A percentile compares a stretch with the other conserved stretches of the same genome.
phyloP scores from a whole-genome alignment of 2,113 vertebrate genomes.

The Sturnus vulgaris region DNA sequence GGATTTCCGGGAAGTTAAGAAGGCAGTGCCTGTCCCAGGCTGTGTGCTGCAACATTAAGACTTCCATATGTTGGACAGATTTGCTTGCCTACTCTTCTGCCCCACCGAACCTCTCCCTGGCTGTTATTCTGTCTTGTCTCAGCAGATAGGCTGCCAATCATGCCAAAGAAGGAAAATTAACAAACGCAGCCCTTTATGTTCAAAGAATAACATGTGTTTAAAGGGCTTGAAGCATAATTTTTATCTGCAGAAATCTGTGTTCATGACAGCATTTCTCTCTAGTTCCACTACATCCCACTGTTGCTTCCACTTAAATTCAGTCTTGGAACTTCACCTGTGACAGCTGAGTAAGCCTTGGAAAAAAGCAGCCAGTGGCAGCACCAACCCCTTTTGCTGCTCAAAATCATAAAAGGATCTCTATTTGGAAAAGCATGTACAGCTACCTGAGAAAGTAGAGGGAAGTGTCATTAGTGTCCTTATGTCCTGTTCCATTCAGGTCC shows the following conservation, averaged over 20 bases:
- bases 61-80: background rate
- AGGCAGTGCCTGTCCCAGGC: background rate
- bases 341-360: background rate
- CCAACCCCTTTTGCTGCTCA: background rate
- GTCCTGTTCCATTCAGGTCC: background rate
- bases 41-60: background rate
- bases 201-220: background rate
- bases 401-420: background rate
- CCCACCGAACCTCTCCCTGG: background rate
- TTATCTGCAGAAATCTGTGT: background rate
- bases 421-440: background rate
- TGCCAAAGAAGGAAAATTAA: background rate
- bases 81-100: constrained; percentile 35
- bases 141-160: background rate
- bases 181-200: background rate
- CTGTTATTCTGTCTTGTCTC: background rate
- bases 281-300: background rate
- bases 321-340: background rate
- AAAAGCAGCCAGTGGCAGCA: background rate
- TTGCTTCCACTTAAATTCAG: background rate
- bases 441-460: background rate
- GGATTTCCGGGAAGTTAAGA: background rate
- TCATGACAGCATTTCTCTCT: background rate
- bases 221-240: background rate
- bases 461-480: background rate